Conservation (phyloP, 2,888 invertebrate genomes). For the Morpho deidamia region DNA sequence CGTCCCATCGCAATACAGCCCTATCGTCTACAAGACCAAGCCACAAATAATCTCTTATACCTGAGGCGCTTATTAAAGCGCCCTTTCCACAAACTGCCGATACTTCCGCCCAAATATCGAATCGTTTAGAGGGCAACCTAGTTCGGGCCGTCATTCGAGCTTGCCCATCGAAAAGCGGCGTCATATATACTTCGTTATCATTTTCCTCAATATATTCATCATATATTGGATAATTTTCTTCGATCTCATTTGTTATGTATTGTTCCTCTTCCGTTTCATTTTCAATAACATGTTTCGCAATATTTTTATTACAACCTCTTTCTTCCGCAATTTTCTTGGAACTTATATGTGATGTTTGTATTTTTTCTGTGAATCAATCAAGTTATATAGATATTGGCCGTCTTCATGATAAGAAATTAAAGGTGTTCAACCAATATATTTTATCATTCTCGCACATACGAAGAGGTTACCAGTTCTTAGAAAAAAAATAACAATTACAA, state of each 20-base stretch:
- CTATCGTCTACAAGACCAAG: conserved; percentile 59
- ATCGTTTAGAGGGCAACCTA: conserved; percentile 59
- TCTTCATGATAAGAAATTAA: conserved; percentile 22
- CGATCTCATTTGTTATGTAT: conserved; percentile 46
- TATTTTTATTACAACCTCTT: conserved; percentile 30
- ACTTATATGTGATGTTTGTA: conserved; percentile 34
- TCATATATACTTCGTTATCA: conserved; percentile 47
- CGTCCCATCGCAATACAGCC: conserved; percentile 60
- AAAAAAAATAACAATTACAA: no score
- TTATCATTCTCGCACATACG: no score
- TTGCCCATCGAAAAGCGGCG: conserved; percentile 63
- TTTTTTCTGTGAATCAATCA: conserved; percentile 57
- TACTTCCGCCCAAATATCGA: conserved; percentile 70
- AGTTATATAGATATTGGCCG: conserved; percentile 21
- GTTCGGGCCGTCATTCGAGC: conserved; percentile 57
- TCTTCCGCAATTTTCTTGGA: conserved; percentile 26
- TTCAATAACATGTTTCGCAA: conserved; percentile 32
- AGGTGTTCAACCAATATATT: not conserved
- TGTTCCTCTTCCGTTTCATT: conserved; percentile 37
- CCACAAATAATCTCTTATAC: conserved; percentile 67
- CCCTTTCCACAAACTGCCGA: conserved; percentile 62
- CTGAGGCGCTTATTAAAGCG: conserved; percentile 58
- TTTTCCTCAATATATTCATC: conserved; percentile 52
- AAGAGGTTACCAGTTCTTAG: no score
- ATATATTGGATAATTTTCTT: conserved; percentile 45